Percentiles rank a stretch among this genome's conserved stretches.
Evolutionary conservation across 53 echinoderm and acorn worm species (phyloP).

Genomic region (Mesocentrotus franciscanus): DNA sequence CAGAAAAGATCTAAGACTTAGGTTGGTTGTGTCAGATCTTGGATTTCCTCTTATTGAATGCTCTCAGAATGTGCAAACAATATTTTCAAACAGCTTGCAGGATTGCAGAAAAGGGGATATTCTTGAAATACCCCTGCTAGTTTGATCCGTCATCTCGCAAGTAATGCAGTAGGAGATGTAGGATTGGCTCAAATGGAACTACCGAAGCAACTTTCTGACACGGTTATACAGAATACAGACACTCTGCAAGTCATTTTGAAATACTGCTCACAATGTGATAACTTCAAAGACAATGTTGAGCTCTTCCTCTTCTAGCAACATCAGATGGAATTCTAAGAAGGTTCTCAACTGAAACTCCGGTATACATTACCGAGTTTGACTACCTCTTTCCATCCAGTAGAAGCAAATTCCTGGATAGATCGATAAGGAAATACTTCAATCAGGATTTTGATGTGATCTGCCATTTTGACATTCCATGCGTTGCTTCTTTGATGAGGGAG

Average conservation of each 20-base stretch:
- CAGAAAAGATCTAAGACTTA: neutral
- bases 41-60: conserved; percentile 23
- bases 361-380: neutral
- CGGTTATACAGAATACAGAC: neutral
- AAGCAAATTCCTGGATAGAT: neutral
- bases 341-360: neutral
- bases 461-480: neutral
- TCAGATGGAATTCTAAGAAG: neutral
- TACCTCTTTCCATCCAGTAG: conserved; percentile 12
- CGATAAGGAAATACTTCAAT: neutral
- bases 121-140: neutral
- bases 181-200: neutral
- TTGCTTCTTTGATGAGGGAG: neutral
- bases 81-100: neutral
- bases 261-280: neutral
- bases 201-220: neutral
- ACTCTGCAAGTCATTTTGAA: neutral
- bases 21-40: neutral
- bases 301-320: neutral
- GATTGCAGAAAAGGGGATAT: neutral
- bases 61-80: neutral
- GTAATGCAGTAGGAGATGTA: neutral
- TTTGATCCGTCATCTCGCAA: neutral
- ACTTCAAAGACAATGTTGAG: neutral
- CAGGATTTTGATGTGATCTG: neutral